Evolutionary conservation across 2,888 invertebrate species (phyloP), one percentile per base, ranked within the genome.

Genomic region (Hirudinaria manillensis): DNA sequence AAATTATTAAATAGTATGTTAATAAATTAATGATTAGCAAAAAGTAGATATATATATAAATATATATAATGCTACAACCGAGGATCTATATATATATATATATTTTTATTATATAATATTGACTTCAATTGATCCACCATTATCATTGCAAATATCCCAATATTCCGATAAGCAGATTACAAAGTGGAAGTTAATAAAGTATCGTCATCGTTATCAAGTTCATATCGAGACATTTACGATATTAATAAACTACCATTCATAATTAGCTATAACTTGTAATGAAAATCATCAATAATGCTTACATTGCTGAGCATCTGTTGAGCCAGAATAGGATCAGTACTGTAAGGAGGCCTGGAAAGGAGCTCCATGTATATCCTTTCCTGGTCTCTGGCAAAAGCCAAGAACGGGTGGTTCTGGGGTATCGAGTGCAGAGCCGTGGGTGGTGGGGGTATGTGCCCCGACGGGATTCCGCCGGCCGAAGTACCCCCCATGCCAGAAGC

Each of bases 291-390:
- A 55, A 3, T 19, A 13, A 61, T 86, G 87, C 34, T 29, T 3
- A 73, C 73, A 73, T 34, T 65, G 65, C 65, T 56, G 24, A 73
- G 72, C 85, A 89, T 89, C 87, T 89, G 89, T 83, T 91, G 91
- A 78, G 91, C 91, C 80, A 92, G 86, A 10, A 82, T 80, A 83
- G 91, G 91, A 84, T 93, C 92, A 65, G 92, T 91, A 85, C 92
- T 92, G 85, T 92, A 93, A 1, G 78, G 78, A 2, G 91, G 91
- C 82, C 93, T 88, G 70, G 91, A 90, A 78, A 93, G 88, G 78
- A 93, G 88, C 84, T 84, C 84, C 72, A 80, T 80, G 79, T 83
- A 83, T 45, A 83, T 74, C 38, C 82, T 76, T 78, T 81, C 83
- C 76, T 80, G 82, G 77, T 82, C 82, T 45, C 82, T 80, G 68